Evolutionary conservation across 92 coral and sea anemone species (phyloP).

Genomic region (Montipora capitata): DNA sequence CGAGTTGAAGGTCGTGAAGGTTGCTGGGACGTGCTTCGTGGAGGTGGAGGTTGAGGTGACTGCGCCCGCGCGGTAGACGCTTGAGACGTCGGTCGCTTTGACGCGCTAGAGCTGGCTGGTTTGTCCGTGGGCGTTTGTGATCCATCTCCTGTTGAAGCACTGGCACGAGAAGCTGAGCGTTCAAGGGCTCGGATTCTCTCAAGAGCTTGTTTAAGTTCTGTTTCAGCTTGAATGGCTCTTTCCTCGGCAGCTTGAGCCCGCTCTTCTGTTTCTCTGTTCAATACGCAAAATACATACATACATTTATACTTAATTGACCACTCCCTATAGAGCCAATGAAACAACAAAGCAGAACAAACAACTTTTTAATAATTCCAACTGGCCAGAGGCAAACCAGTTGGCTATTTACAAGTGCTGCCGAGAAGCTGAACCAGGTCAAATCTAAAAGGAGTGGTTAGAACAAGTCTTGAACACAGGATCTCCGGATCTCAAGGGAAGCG

Average conservation of each 20-base stretch:
- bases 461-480: no score
- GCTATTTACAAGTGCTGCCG: no score
- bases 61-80: slow-evolving; percentile 76
- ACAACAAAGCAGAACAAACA: no score
- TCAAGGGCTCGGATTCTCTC: slow-evolving; percentile 98
- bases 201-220: slow-evolving; percentile 93
- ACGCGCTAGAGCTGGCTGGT: slow-evolving; percentile 84
- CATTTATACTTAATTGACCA: background rate
- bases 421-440: no score
- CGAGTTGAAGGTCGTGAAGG: slow-evolving; percentile 84
- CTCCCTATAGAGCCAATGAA: background rate
- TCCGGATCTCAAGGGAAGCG: no score
- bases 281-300: background rate
- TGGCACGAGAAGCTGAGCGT: slow-evolving; percentile 94
- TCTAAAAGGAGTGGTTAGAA: no score
- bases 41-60: slow-evolving; percentile 43
- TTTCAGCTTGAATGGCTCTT: slow-evolving; percentile 94
- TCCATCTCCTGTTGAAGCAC: slow-evolving; percentile 67
- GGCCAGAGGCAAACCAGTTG: no score
- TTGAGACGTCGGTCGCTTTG: slow-evolving; percentile 73
- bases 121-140: slow-evolving; percentile 79
- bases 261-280: slow-evolving; percentile 91
- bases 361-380: no score
- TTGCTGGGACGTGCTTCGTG: slow-evolving; percentile 85
- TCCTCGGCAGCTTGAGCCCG: slow-evolving; percentile 95